Evolutionary conservation across 2,888 invertebrate species (phyloP), one percentile per base, ranked within the genome.

Genomic region (Bedellia somnulentella): DNA sequence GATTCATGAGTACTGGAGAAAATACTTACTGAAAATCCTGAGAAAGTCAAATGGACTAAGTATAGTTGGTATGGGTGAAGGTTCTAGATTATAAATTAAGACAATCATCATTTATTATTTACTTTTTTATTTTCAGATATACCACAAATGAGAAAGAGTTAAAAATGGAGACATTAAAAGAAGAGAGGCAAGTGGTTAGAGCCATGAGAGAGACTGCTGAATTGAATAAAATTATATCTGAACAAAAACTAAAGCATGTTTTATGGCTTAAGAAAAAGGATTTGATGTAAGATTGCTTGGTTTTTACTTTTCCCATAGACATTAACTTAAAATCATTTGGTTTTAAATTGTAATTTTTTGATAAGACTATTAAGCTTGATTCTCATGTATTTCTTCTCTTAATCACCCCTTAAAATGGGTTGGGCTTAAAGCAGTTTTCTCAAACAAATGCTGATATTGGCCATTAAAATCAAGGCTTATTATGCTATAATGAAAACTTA

Each of bases 151-250:
- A 67, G 38, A 71, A 64, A 40, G 48, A 61, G 35, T 36, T 73
- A 12, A 71, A 68, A 42, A 50, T 73, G 44, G 75, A 73, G 21
- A 49, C 70, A 2, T 39, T 73, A 13, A 61, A 61, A 45, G 73
- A 75, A 43, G 71, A 75, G 39, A 53, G 62, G 8, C 61, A 62
- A 31, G 54, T 73, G 11, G 46, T 67, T 3, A 50, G 58, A 41
- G 68, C 70, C 4, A 71, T 75, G 68, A 52, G 81, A 39, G 81
- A 81, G 49, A 77, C 81, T 23, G 80, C 80, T 3, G 81, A 81
- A 48, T 58, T 82, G 16, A 81, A 81, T 43, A 81, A 81, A 53
- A 80, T 80, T 27, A 76, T 80, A 40, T 80, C 81, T 2, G 68
- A 81, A 40, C 79, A 81, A 45, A 79, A 76, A 46, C 52, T 81